Percentiles rank a stretch among this genome's conserved stretches.
These are phyloP conservation scores for Ylistrum balloti DNA, from an alignment of 1,140 invertebrate species.

Conservation along the genomic window DNA sequence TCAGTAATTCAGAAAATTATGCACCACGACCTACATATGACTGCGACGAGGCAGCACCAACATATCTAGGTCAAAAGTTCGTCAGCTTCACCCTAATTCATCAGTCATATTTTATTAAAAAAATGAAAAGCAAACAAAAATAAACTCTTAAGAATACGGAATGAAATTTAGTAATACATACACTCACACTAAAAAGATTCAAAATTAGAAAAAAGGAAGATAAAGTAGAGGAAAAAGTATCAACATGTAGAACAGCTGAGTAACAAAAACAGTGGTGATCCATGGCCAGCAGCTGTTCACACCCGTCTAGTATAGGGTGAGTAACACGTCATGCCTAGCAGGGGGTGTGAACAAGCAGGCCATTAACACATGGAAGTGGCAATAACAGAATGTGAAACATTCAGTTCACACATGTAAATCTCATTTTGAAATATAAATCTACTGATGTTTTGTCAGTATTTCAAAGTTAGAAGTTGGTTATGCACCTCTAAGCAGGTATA, in stretches of 20 bases:
- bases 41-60: not conserved
- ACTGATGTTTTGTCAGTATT: no score
- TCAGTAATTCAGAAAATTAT: not conserved
- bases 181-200: not conserved
- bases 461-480: no score
- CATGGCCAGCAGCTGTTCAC: no score
- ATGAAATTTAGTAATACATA: slow-evolving; percentile 25
- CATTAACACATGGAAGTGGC: not conserved
- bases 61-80: not conserved
- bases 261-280: not conserved
- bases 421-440: no score
- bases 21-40: slow-evolving; percentile 1
- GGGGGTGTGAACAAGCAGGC: no score
- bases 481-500: not conserved
- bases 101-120: not conserved
- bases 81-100: not conserved
- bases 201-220: not conserved
- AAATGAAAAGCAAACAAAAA: not conserved
- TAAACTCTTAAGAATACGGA: slow-evolving; percentile 15
- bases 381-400: not conserved
- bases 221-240: not conserved
- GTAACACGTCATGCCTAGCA: no score
- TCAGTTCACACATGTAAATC: no score
- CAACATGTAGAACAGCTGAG: not conserved
- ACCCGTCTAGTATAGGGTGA: no score